Base-by-base conservation (phyloP, 2,888 invertebrate species). In the Trimorus sp. region DNA sequence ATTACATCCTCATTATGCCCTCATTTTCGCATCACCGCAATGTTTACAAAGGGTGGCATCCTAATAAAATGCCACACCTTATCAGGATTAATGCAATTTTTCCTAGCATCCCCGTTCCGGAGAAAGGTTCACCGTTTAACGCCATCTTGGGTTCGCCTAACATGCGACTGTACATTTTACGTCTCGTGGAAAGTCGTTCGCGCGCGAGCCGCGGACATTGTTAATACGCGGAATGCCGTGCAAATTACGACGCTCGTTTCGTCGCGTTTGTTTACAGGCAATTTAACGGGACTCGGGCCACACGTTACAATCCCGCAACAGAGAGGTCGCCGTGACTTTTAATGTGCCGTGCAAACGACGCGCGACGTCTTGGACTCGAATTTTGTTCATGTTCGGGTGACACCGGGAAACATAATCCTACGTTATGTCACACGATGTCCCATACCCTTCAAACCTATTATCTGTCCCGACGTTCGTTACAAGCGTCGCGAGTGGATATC, bases 381-480 rank as follows among this genome's bases (percentile, higher is more conserved):
- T 70, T 38, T 40, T 60, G 40, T 70, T 51, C 60, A 40, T 59
- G 51, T 60, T 7, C 12, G 37, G 36, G 56, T 49, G 56, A 51
- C 59, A 70, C 40, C 15, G 60, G 53, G 49, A 51, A 70, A 70
- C 40, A 53, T 66, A 75, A 75, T 75, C 66, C 66, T 51, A 53
- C 42, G 60, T 59, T 59, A 60, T 59, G 59, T 51, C 51, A 70
- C 70, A 53, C 40, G 70, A 60, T 70, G 60, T 59, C 60, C 63
- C 65, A 58, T 65, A 37, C 53, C 45, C 49, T 62, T 87, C 88
- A 86, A 26, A 83, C 38, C 87, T 85, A 88, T 88, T 89, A 89
- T 88, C 86, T 84, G 85, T 83, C 85, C 84, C 85, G 87, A 87
- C 88, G 85, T 88, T 87, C 88, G 86, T 89, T 89, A 88, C 83